Evolutionary conservation across 2,797 vertebrate genomes (phyloP), one percentile per base, ranked within the genome.

Genomic region (Serranus cabrilla): DNA sequence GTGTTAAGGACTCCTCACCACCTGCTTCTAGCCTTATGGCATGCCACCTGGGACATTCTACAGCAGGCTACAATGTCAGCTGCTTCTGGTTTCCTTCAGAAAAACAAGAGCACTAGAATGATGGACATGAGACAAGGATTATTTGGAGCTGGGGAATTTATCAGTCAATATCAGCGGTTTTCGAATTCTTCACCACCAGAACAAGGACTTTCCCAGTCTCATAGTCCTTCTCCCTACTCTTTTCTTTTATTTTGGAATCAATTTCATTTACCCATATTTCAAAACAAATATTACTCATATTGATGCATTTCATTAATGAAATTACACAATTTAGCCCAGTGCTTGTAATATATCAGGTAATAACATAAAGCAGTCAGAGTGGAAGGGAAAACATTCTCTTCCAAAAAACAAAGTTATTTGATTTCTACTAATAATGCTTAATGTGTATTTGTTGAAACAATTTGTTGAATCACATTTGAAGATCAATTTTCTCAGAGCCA

Each of bases 1-100:
- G 43, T 74, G 87, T 86, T 78, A 40, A 74, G 85, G 62, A 66
- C 69, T 77, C 59, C 51, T 66, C 42, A 13, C 87, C 83, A 86
- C 81, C 85, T 86, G 83, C 82, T 56, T 75, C 65, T 59, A 21
- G 43, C 89, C 85, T 84, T 68, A 82, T 86, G 85, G 54, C 59
- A 68, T 31, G 71, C 31, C 84, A 83, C 79, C 81, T 84, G 89
- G 80, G 82, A 83, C 55, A 25, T 59, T 57, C 54, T 27, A 65
- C 42, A 75, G 67, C 74, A 14, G 58, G 69, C 55, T 37, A 72
- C 71, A 65, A 54, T 82, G 86, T 88, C 84, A 84, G 71, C 78
- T 74, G 78, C 58, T 74, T 1, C 49, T 49, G 51, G 16, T 71
- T 82, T 70, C 39, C 59, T 62, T 81, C 45, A 80, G 60, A 56